phyloP scores from a whole-genome alignment of 2,113 vertebrate genomes.

The Sminthopsis crassicaudata region DNA sequence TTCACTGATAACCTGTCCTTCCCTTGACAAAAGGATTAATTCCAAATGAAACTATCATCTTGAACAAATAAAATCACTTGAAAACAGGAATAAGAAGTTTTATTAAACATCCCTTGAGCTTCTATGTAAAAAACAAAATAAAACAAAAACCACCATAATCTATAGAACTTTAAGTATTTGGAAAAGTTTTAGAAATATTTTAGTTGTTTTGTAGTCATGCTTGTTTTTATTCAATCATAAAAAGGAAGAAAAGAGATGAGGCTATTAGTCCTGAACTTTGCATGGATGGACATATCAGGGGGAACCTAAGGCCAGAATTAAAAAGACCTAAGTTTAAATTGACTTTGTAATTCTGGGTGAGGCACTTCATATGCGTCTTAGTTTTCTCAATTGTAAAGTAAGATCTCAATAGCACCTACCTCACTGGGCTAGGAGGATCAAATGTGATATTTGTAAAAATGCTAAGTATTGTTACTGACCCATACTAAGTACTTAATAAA shows the following conservation, averaged over 20 bases:
- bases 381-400: neutral
- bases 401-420: neutral
- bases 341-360: neutral
- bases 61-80: neutral
- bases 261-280: neutral
- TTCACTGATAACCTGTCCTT: neutral
- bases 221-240: neutral
- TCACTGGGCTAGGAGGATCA: too few species aligned
- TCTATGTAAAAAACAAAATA: neutral
- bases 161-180: neutral
- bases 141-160: too few species aligned
- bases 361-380: neutral
- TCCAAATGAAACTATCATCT: neutral
- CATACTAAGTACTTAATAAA: too few species aligned
- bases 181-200: neutral
- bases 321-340: neutral
- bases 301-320: neutral
- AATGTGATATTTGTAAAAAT: too few species aligned
- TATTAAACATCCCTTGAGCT: neutral
- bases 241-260: neutral
- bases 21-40: neutral
- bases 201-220: neutral
- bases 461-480: too few species aligned
- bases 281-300: fast-evolving
- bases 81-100: neutral